Evolutionary conservation across 2,797 vertebrate genomes (phyloP), one percentile per base, ranked within the genome.

Genomic region (Sternarchorhynchus goeldii): DNA sequence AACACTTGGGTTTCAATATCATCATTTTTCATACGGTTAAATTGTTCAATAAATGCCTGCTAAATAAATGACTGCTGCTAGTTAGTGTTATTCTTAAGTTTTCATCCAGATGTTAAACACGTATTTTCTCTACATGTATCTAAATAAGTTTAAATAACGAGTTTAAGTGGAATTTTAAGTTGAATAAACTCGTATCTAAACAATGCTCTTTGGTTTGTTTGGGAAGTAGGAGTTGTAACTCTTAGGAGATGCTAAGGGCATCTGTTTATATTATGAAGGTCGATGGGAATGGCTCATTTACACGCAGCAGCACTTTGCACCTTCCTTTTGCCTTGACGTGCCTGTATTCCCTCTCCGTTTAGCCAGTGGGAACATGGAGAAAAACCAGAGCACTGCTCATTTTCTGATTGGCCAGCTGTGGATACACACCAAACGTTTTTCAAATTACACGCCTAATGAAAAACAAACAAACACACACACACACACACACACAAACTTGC

Each of bases 401-500:
- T 56, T 56, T 70, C 67, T 32, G 50, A 56, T 32, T 70, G 32
- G 17, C 45, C 67, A 68, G 39, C 4, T 29, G 65, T 50, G 65
- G 12, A 67, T 67, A 67, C 20, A 25, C 65, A 67, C 65, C 45
- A 50, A 67, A 45, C 12, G 12, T 67, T 55, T 31, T 69, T 31
- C 45, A 53, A 32, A 55, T 55, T 55, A 32, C 66, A 5, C 25
- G 45, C 25, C n/a, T 70, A 70, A 70, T 70, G 67, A 70, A 70
- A 70, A 56, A 12, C 75, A 78, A 34, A 72, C 75, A 72, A 76
- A 72, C 60, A 64, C 66, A 76, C 65, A 59, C 55, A 45, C 17
- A 73, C 81, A 76, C 62, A 45, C n/a, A 79, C 58, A 75, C 63
- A 53, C 39, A n/a, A n/a, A n/a, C n/a, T n/a, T n/a, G n/a, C n/a